Conservation (phyloP, 2,113 vertebrate species). For the Odocoileus virginianus region DNA sequence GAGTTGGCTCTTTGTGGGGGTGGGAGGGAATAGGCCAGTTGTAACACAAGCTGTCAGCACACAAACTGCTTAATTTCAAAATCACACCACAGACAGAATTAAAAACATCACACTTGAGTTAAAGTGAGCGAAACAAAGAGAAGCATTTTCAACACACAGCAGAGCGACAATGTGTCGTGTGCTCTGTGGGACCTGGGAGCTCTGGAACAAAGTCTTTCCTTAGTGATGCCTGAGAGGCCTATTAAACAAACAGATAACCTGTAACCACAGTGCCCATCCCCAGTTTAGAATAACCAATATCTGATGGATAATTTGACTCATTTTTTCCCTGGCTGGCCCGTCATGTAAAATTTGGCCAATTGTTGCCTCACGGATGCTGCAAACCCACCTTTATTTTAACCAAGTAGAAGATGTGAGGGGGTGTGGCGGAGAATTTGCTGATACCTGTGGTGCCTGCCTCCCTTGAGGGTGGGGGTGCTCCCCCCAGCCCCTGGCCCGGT, state of each 20-base stretch:
- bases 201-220: neutral
- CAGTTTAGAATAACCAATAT: neutral
- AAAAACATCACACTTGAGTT: slow-evolving; percentile 37
- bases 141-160: neutral
- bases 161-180: neutral
- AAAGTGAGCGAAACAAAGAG: slow-evolving; percentile 54
- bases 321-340: neutral
- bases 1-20: neutral
- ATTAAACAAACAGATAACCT: neutral
- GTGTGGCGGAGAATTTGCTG: neutral
- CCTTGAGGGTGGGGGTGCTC: neutral
- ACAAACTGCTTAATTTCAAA: slow-evolving; percentile 33
- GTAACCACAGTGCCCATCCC: neutral
- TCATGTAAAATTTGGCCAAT: neutral
- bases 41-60: slow-evolving; percentile 44
- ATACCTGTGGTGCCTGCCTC: neutral
- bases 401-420: neutral
- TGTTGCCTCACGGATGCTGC: neutral
- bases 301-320: neutral
- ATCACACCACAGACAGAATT: slow-evolving; percentile 40
- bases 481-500: rapidly evolving
- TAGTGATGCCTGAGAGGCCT: neutral
- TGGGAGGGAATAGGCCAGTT: slow-evolving; percentile 32
- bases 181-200: neutral
- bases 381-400: neutral